A percentile compares a stretch with the other conserved stretches of the same genome.
Conservation (phyloP, 2,888 invertebrate species). For the Athrips mouffetella region DNA sequence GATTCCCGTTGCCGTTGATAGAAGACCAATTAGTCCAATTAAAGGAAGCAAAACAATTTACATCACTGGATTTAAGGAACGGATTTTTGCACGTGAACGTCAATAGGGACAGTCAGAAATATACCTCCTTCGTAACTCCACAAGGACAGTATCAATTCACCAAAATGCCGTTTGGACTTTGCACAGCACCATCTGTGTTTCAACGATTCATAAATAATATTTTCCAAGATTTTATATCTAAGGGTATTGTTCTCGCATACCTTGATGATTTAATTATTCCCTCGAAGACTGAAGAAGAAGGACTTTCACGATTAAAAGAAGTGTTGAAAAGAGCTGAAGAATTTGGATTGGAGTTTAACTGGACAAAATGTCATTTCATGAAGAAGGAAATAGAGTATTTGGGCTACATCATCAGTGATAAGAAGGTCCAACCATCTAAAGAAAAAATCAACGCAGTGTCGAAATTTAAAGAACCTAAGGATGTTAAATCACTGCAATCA, state of each 20-base stretch:
- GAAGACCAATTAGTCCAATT: conserved; percentile 46
- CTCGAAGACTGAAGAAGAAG: conserved; percentile 24
- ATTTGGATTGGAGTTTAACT: conserved; percentile 34
- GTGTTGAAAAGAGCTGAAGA: conserved; percentile 26
- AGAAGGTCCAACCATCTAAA: conserved; percentile 23
- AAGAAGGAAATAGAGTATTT: conserved; percentile 29
- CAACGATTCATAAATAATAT: conserved; percentile 17
- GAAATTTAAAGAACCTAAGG: conserved; percentile 21
- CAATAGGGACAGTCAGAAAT: conserved; percentile 31
- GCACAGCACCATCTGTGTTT: conserved; percentile 34
- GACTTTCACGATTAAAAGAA: conserved; percentile 19
- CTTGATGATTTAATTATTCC: conserved; percentile 27
- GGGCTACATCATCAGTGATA: conserved; percentile 25
- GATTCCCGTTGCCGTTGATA: conserved; percentile 42
- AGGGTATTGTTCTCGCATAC: conserved; percentile 23
- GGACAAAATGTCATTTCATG: conserved; percentile 44
- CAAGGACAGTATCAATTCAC: conserved; percentile 33
- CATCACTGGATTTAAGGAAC: conserved; percentile 34
- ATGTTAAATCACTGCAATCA: conserved; percentile 21
- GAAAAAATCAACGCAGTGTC: conserved; percentile 24
- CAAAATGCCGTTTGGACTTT: conserved; percentile 48
- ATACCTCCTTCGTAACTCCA: conserved; percentile 46
- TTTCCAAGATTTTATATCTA: conserved; percentile 21
- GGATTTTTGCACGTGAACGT: conserved; percentile 44
- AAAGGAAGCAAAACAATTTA: conserved; percentile 24